Percentiles rank a stretch among this genome's conserved stretches.
These are phyloP conservation scores for Nycticebus coucang DNA, from an alignment of 2,113 vertebrate species.

Conservation along the genomic window DNA sequence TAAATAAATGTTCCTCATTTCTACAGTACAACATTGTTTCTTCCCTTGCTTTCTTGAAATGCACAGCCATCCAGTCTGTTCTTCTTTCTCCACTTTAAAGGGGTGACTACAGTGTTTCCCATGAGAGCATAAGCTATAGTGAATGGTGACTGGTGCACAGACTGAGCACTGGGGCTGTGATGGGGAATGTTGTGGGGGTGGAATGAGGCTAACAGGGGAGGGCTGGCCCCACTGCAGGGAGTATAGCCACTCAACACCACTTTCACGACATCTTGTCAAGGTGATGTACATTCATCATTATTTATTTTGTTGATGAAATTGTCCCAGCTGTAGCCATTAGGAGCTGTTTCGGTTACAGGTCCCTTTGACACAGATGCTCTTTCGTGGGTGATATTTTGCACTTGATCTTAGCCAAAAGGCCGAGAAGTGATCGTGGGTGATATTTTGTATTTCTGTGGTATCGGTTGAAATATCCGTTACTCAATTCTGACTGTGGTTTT, in stretches of 20 bases:
- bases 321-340: background rate
- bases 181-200: too few relatives aligned
- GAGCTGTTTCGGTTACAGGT: background rate
- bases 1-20: background rate
- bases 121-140: background rate
- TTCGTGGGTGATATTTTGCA: background rate
- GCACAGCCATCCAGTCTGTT: background rate
- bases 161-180: background rate
- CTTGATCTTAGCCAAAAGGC: too few relatives aligned
- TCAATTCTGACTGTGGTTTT: too few relatives aligned
- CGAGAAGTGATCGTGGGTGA: too few relatives aligned
- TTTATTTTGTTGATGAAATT: background rate
- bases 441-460: background rate
- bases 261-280: background rate
- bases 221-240: background rate
- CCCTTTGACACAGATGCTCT: background rate
- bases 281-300: background rate
- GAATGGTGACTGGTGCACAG: background rate
- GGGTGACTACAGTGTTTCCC: background rate
- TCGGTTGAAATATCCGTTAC: too few relatives aligned
- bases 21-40: background rate
- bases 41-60: background rate
- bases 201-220: background rate
- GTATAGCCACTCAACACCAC: accelerated
- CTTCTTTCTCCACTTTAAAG: background rate